Evolutionary conservation across 2,888 invertebrate genomes (phyloP), one percentile per base, ranked within the genome.

Genomic region (Cantharis rufa): DNA sequence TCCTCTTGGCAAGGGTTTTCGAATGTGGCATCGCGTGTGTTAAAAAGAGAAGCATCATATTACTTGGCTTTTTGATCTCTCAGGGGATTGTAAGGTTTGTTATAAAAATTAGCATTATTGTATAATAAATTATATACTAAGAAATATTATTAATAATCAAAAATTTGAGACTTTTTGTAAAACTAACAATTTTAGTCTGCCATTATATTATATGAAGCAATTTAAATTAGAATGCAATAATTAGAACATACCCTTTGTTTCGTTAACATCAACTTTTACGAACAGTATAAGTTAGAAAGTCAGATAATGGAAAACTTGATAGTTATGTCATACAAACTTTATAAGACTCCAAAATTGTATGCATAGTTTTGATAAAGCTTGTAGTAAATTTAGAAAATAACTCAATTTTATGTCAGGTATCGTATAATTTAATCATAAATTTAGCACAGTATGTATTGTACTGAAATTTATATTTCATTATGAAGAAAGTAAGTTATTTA

Each of bases 301-400:
- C 24, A 21, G 64, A 66, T 66, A 66, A 66, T 66, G 63, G 75
- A 75, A 75, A 75, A 71, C 66, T 75, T 75, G 66, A 70, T 71
- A 75, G 75, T 69, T 70, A 74, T 32, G 63, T 75, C 70, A 75
- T 75, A 66, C 70, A 70, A 66, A 75, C 61, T 70, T 75, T 75
- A 74, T 75, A 68, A 24, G 63, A 75, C 27, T 68, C 71, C 24
- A 75, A 66, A 64, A 70, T 74, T 74, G 64, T 70, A 70, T 66
- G 62, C 72, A 72, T 72, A 76, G 76, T 76, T 76, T 72, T 71
- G 69, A 28, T 61, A 75, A 75, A 75, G 71, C 66, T 76, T 63
- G 9, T 71, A 72, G 72, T 76, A 76, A 76, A 76, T 76, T 76
- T 62, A 72, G 69, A 62, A 72, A 48, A 76, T 71, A 72, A 76